A percentile compares a stretch with the other conserved stretches of the same genome.
Conservation (phyloP, 2,888 invertebrate genomes). For the Cheiracanthium punctorium region DNA sequence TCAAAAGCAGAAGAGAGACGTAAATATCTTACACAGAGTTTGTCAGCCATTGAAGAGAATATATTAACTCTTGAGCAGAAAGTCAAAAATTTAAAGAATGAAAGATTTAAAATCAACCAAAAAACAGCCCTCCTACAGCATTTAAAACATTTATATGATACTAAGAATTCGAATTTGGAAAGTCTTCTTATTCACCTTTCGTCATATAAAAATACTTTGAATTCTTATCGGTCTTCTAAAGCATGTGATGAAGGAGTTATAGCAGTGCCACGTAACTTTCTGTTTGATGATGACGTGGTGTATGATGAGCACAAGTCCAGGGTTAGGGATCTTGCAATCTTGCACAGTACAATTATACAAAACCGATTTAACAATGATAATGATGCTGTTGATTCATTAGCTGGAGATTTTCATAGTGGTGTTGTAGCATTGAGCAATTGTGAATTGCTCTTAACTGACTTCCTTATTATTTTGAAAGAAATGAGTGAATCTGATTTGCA, state of each 20-base stretch:
- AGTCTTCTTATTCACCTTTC: neutral
- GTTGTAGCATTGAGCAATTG: neutral
- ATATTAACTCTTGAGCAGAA: neutral
- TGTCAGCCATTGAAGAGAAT: neutral
- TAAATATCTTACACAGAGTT: neutral
- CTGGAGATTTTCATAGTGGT: neutral
- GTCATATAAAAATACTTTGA: neutral
- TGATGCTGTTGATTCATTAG: neutral
- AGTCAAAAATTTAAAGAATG: neutral
- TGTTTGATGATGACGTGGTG: neutral
- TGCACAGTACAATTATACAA: neutral
- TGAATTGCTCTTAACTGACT: neutral
- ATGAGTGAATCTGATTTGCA: neutral
- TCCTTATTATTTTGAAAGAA: neutral
- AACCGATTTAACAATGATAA: neutral
- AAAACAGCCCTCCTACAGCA: neutral
- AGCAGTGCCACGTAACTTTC: neutral
- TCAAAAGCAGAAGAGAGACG: conserved; percentile 12
- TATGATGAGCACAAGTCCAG: neutral
- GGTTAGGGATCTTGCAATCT: neutral
- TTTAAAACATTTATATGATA: neutral
- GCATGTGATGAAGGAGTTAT: neutral
- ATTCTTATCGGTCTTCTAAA: neutral
- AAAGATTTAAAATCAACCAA: neutral
- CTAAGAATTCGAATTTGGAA: neutral